These are phyloP conservation scores for Zelostemma sp. DNA, from an alignment of 1,140 invertebrate genomes.

Conservation along the genomic window DNA sequence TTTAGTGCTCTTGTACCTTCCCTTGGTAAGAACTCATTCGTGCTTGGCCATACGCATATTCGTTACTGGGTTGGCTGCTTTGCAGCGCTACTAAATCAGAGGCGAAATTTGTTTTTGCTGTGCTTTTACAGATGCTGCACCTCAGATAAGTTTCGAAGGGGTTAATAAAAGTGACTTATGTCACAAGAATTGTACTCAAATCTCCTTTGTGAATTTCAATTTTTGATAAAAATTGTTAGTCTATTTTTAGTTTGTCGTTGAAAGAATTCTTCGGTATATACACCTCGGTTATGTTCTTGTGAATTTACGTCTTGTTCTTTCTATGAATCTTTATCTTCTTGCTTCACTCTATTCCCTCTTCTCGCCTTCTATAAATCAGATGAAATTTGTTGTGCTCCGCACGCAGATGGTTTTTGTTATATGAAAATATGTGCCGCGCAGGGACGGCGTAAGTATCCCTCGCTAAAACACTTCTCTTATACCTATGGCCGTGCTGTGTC, in stretches of 20 bases:
- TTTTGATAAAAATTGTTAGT: too few relatives aligned
- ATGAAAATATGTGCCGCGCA: conserved; percentile 71
- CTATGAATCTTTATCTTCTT: conserved; percentile 30
- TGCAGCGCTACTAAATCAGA: conserved; percentile 39
- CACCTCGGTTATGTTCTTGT: conserved; percentile 13
- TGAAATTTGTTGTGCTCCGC: conserved; percentile 71
- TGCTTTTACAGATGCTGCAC: conserved; percentile 41
- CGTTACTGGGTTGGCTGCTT: conserved; percentile 15
- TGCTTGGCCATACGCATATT: conserved; percentile 5
- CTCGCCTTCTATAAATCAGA: conserved; percentile 68
- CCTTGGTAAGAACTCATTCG: conserved; percentile 44
- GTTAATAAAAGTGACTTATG: too few relatives aligned
- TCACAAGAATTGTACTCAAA: too few relatives aligned
- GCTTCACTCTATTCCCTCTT: conserved; percentile 41
- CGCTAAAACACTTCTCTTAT: conserved; percentile 69
- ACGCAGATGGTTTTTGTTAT: conserved; percentile 72
- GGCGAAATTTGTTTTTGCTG: conserved; percentile 42
- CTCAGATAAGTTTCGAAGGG: conserved; percentile 2
- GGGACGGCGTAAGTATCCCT: conserved; percentile 69
- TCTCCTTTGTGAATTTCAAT: too few relatives aligned
- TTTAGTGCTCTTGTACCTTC: conserved; percentile 50
- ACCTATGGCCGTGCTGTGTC: conserved; percentile 52
- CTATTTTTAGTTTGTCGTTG: too few relatives aligned
- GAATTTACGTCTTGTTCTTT: conserved; percentile 38
- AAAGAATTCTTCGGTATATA: conserved; percentile 12